A percentile compares a stretch with the other conserved stretches of the same genome.
Conservation (phyloP, 1,140 invertebrate genomes). For the Diabrotica undecimpunctata region DNA sequence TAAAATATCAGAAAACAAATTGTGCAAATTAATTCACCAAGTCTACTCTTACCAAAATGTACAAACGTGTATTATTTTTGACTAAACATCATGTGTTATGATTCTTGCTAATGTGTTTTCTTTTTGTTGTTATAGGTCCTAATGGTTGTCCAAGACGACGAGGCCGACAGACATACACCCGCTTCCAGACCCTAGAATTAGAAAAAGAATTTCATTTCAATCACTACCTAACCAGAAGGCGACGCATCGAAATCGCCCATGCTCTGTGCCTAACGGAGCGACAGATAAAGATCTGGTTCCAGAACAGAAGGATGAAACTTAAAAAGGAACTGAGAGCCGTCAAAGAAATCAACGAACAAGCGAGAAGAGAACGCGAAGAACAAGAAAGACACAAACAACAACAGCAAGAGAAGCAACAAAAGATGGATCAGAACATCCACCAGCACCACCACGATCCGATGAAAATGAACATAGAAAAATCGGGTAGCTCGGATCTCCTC, state of each 20-base stretch:
- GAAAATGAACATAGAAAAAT: conserved; percentile 50
- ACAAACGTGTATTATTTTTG: too few species aligned
- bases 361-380: conserved; percentile 82
- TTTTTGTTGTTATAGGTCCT: conserved; percentile 78
- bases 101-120: background rate
- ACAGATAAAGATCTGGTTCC: conserved; percentile 98
- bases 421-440: conserved; percentile 55
- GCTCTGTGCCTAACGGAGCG: conserved; percentile 92
- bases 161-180: conserved; percentile 94
- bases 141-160: conserved; percentile 91
- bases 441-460: conserved; percentile 59
- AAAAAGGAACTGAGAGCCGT: conserved; percentile 93
- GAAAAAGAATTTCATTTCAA: conserved; percentile 99
- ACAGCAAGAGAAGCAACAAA: conserved; percentile 77
- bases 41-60: too few species aligned
- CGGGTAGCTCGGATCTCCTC: conserved; percentile 41
- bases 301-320: conserved; percentile 96
- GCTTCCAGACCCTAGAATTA: conserved; percentile 89
- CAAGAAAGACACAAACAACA: conserved; percentile 88
- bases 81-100: too few species aligned
- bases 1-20: too few species aligned
- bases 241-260: conserved; percentile 96
- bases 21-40: too few species aligned
- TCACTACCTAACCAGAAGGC: conserved; percentile 90
- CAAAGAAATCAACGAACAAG: conserved; percentile 93